These are phyloP conservation scores for Ictalurus furcatus DNA, from an alignment of 2,113 vertebrate species.

Conservation along the genomic window DNA sequence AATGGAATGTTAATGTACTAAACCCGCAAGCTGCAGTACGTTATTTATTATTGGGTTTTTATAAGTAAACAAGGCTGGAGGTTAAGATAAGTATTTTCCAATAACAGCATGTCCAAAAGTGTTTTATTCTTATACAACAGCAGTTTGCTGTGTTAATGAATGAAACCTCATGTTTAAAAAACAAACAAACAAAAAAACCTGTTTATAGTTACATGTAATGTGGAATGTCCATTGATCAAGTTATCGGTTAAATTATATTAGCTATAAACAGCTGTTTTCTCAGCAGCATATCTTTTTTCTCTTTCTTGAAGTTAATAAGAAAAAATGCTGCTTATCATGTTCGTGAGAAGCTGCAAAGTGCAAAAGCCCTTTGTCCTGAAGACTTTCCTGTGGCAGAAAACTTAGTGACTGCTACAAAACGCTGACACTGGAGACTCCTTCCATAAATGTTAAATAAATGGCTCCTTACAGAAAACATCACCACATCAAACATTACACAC, in stretches of 20 bases:
- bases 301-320: background rate
- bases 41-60: background rate
- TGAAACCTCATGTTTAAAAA: background rate
- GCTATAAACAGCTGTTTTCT: background rate
- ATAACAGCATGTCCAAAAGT: background rate
- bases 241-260: background rate
- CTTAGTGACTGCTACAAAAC: no score
- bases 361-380: background rate
- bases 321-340: background rate
- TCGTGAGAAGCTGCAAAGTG: background rate
- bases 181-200: no score
- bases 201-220: background rate
- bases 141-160: background rate
- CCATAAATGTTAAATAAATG: background rate
- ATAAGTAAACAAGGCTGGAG: background rate
- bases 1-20: background rate
- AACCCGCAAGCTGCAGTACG: background rate
- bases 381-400: background rate
- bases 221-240: background rate
- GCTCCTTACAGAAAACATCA: background rate
- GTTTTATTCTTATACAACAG: background rate
- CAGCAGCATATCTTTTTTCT: background rate
- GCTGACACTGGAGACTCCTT: background rate
- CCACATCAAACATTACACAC: background rate
- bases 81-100: conserved; percentile 5